phyloP scores from a whole-genome alignment of 2,888 invertebrate genomes.

The Orthonychiurus folsomi region DNA sequence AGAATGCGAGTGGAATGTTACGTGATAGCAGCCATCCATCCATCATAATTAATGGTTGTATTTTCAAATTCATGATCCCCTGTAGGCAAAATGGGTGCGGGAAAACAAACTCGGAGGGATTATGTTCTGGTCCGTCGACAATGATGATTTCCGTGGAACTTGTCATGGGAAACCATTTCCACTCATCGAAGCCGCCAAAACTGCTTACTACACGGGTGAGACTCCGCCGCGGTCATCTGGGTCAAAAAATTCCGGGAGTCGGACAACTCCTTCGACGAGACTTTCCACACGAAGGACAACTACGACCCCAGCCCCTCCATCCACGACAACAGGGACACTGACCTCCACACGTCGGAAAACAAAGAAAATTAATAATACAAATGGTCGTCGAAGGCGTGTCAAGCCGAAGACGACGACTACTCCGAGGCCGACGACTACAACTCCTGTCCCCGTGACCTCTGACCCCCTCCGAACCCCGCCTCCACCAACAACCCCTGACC shows the following conservation, averaged over 20 bases:
- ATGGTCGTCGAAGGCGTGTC: slow-evolving; percentile 34
- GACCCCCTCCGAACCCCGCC: slow-evolving; percentile 55
- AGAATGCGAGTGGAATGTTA: too few species aligned
- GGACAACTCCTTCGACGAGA: slow-evolving; percentile 17
- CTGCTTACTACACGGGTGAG: slow-evolving; percentile 37
- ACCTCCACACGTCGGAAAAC: slow-evolving; percentile 25
- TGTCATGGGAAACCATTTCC: slow-evolving; percentile 82
- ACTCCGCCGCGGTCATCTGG: slow-evolving; percentile 14
- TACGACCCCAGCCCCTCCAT: slow-evolving; percentile 40
- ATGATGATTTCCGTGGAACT: slow-evolving; percentile 85
- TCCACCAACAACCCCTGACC: slow-evolving; percentile 79
- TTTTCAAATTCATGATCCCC: background rate
- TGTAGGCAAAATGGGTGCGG: slow-evolving; percentile 65
- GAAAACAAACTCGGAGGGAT: slow-evolving; percentile 78
- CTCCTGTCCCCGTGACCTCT: slow-evolving; percentile 42
- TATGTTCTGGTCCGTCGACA: slow-evolving; percentile 61
- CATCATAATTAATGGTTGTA: too few species aligned
- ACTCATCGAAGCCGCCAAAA: slow-evolving; percentile 77
- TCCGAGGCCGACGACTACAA: slow-evolving; percentile 46
- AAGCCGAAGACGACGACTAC: slow-evolving; percentile 33
- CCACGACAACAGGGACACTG: slow-evolving; percentile 39
- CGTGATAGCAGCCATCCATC: too few species aligned
- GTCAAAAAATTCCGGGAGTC: background rate
- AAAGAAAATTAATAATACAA: slow-evolving; percentile 26
- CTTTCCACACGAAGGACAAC: slow-evolving; percentile 35